Conservation (phyloP, 2,888 invertebrate species). For the Kryphioiulus occultus region DNA sequence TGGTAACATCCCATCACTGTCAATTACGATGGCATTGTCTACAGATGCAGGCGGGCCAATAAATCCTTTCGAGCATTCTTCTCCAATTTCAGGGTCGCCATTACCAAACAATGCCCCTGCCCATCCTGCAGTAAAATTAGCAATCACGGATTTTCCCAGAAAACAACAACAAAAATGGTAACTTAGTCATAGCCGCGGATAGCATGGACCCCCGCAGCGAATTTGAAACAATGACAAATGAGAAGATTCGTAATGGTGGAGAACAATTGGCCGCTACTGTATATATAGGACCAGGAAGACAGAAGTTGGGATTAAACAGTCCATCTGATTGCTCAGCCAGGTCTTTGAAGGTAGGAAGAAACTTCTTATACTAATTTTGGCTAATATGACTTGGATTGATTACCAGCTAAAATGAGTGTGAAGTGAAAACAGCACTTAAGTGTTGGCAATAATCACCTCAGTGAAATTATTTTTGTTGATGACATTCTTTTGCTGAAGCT, state of each 20-base stretch:
- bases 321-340: neutral
- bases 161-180: neutral
- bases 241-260: neutral
- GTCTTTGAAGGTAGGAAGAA: neutral
- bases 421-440: no score
- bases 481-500: no score
- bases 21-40: neutral
- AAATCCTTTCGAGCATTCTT: neutral
- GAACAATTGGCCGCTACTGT: neutral
- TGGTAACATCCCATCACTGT: neutral
- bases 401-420: no score
- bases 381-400: no score
- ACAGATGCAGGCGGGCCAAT: neutral
- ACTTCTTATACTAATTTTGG: neutral
- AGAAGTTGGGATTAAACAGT: neutral
- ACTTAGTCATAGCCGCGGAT: neutral
- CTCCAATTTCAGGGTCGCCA: neutral
- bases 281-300: neutral
- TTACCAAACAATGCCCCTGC: constrained; percentile 2
- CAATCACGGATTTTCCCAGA: neutral
- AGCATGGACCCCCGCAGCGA: neutral
- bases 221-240: constrained; percentile 2
- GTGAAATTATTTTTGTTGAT: no score
- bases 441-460: no score
- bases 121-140: constrained; percentile 1